phyloP scores from a whole-genome alignment of 2,797 vertebrate genomes.

The Eospalax fontanierii region DNA sequence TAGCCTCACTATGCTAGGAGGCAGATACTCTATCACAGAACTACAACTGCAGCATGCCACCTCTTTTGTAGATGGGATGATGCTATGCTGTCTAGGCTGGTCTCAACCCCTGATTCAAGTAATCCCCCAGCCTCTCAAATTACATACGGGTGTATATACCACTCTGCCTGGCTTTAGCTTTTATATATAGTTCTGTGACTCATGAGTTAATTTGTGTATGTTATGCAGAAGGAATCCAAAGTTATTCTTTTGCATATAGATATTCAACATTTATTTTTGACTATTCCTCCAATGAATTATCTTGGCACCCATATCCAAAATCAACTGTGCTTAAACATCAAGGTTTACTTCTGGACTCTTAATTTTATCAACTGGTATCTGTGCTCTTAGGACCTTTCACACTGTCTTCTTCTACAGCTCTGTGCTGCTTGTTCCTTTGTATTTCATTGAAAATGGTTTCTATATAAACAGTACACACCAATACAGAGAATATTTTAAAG shows the following conservation, averaged over 20 bases:
- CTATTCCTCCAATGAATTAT: slow-evolving; percentile 3
- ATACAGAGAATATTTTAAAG: background rate
- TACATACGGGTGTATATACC: background rate
- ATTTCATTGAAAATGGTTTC: slow-evolving; percentile 55
- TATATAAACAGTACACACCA: slow-evolving; percentile 19
- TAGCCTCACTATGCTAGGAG: background rate
- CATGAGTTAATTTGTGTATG: slow-evolving; percentile 21
- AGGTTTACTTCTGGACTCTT: slow-evolving; percentile 27
- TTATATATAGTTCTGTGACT: background rate
- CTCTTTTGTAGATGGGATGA: too few species aligned
- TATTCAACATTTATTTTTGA: background rate
- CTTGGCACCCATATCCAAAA: slow-evolving; percentile 28
- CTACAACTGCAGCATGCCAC: background rate
- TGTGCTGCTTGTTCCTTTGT: slow-evolving; percentile 20
- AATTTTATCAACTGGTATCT: background rate
- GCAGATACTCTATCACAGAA: background rate
- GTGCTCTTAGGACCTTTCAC: background rate
- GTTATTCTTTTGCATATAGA: background rate
- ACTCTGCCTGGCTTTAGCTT: background rate
- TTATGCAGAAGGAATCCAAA: slow-evolving; percentile 22
- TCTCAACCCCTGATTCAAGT: background rate
- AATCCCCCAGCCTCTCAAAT: background rate
- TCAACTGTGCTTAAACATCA: slow-evolving; percentile 17
- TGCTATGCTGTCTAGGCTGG: too few species aligned
- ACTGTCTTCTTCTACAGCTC: background rate